Conservation (phyloP, 1,140 invertebrate species). For the Octopus sinensis region DNA sequence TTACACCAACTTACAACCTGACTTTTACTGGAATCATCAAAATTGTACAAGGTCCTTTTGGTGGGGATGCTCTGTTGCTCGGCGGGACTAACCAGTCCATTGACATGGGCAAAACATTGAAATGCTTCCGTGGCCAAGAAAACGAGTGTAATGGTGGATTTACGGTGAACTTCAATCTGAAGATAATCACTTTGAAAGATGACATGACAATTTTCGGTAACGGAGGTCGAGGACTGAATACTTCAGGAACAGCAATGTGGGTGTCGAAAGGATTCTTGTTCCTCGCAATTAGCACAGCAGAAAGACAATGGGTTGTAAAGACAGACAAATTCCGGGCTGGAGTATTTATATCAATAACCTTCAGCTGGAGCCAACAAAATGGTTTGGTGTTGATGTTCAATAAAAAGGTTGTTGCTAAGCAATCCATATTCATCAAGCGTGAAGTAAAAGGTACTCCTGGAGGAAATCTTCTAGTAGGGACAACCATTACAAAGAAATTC, state of each 20-base stretch:
- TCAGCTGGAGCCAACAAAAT: conserved; percentile 34
- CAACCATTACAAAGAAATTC: neutral
- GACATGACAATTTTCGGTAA: conserved; percentile 37
- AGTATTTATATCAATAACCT: conserved; percentile 30
- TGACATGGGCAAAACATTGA: neutral
- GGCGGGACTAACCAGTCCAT: conserved; percentile 36
- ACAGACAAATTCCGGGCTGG: conserved; percentile 19
- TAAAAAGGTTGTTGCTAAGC: conserved; percentile 23
- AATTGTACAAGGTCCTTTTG: conserved; percentile 24
- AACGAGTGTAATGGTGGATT: conserved; percentile 33
- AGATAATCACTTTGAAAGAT: conserved; percentile 25
- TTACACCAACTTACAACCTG: conserved; percentile 26
- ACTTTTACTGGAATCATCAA: conserved; percentile 22
- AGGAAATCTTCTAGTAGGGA: conserved; percentile 28
- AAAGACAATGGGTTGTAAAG: conserved; percentile 34
- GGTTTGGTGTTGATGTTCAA: conserved; percentile 34
- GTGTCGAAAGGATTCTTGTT: conserved; percentile 23
- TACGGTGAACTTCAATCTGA: conserved; percentile 30
- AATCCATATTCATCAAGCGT: conserved; percentile 29
- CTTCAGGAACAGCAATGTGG: conserved; percentile 37
- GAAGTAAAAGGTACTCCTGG: neutral
- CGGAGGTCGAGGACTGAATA: conserved; percentile 32
- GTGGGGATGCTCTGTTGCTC: conserved; percentile 28
- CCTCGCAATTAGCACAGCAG: conserved; percentile 31
- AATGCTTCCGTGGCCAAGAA: conserved; percentile 30